Percentiles rank a stretch among this genome's conserved stretches.
These are phyloP conservation scores for Pontoporia blainvillei DNA, from an alignment of 2,113 vertebrate species.

Conservation along the genomic window DNA sequence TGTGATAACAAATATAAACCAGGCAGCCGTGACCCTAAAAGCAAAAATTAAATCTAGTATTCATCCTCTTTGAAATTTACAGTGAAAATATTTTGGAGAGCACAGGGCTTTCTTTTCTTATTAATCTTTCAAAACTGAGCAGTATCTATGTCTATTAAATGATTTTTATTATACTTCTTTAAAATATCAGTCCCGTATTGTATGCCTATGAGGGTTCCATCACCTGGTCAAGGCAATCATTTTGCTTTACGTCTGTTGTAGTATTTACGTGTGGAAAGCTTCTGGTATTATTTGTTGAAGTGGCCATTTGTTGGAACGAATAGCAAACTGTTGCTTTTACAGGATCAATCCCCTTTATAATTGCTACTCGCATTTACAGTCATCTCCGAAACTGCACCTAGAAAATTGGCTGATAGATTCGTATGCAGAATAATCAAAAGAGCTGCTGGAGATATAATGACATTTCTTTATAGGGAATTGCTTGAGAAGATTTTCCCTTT, in stretches of 20 bases:
- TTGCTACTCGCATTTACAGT: constrained; percentile 17
- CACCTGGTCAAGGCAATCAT: background rate
- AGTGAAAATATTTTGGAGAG: background rate
- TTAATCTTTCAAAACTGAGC: background rate
- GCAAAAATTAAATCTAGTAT: background rate
- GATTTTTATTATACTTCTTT: background rate
- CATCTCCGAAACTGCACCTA: background rate
- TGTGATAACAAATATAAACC: background rate
- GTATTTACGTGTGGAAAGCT: background rate
- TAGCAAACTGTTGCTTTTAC: background rate
- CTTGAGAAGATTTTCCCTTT: constrained; percentile 18
- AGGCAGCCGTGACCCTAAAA: background rate
- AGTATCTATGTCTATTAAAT: background rate
- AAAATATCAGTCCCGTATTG: background rate
- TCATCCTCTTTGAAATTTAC: background rate
- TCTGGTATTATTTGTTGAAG: background rate
- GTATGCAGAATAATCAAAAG: constrained; percentile 52
- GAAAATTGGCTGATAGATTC: constrained; percentile 32
- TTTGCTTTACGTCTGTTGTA: background rate
- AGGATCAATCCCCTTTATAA: constrained; percentile 33
- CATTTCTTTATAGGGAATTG: constrained; percentile 25
- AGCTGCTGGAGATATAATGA: constrained; percentile 35
- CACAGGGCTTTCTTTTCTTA: background rate
- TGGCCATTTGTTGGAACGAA: background rate
- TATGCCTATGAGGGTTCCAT: background rate